phyloP scores from a whole-genome alignment of 2,888 invertebrate species.

The Acanthosepion pharaonis region DNA sequence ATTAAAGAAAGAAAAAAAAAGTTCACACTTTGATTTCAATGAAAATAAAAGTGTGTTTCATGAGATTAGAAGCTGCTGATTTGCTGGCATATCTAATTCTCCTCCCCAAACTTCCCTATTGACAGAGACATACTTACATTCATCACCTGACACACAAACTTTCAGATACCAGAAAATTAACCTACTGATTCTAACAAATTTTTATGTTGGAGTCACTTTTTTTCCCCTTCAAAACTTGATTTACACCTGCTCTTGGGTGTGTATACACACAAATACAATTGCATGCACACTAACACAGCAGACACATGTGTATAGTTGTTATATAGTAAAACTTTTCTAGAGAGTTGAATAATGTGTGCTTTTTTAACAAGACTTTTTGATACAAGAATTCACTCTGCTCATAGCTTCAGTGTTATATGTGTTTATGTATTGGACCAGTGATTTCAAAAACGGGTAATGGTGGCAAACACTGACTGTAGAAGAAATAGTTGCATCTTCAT shows the following conservation, averaged over 20 bases:
- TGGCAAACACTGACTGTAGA: slow-evolving; percentile 12
- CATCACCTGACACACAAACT: background rate
- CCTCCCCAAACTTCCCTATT: background rate
- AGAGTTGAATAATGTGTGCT: slow-evolving; percentile 16
- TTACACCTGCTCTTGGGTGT: slow-evolving; percentile 17
- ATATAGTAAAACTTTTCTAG: background rate
- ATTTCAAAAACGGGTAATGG: slow-evolving; percentile 20
- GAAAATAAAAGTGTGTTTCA: slow-evolving; percentile 11
- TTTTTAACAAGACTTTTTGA: slow-evolving; percentile 11
- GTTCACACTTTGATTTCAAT: slow-evolving; percentile 15
- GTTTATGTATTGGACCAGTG: slow-evolving; percentile 23
- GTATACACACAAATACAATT: slow-evolving; percentile 33
- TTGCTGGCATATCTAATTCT: slow-evolving; percentile 7
- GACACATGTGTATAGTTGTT: slow-evolving; percentile 11
- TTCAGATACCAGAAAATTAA: slow-evolving; percentile 14
- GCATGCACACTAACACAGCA: background rate
- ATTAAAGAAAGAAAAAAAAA: background rate
- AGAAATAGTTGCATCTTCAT: slow-evolving; percentile 33
- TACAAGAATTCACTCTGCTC: slow-evolving; percentile 16
- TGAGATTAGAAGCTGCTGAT: slow-evolving; percentile 33
- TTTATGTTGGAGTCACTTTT: background rate
- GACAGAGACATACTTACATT: background rate
- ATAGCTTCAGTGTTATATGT: background rate
- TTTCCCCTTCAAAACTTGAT: background rate
- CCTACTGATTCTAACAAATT: background rate